Evolutionary conservation across 2,888 invertebrate genomes (phyloP), one percentile per base, ranked within the genome.

Genomic region (Sisyra nigra): DNA sequence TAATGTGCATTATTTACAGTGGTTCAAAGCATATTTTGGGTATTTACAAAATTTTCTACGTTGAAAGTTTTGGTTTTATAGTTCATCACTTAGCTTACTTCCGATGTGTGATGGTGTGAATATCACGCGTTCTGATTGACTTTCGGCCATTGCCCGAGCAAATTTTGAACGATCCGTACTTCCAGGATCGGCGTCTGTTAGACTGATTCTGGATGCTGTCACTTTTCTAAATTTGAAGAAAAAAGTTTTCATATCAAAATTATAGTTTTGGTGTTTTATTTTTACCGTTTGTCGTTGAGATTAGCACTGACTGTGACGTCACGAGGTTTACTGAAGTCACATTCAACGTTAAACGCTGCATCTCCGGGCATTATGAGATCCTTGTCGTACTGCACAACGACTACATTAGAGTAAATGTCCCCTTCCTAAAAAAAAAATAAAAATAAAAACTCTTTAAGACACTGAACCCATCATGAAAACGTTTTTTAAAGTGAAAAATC

Each of bases 341-440:
- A 78, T 56, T 74, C 72, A 47, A 78, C 54, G 10, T 69, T 70
- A 53, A 78, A 76, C 31, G 77, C 77, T 3, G 75, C 72, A 54
- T 76, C 75, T 2, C 75, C 75, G 1, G 75, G 74, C 49, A 74
- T 74, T 46, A 76, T 71, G 11, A 76, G 55, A 50, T 74, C 74
- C 39, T 75, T 74, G 57, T 78, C 77, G 50, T 77, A 73, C 55
- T 78, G 77, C 40, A 78, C 62, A 3, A 78, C 69, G 17, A 78
- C 64, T 36, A 74, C 68, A 50, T 76, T 76, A 1, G 68, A 68
- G 53, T 69, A 76, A 3, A 70, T 62, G 33, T 72, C 68, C 10
- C 67, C 69, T 44, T 71, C 63, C 65, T 67, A 48, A 18, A 53
- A 49, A 18, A 24, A 35, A 40, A 17, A 36, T 11, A 17, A 43